A percentile compares a stretch with the other conserved stretches of the same genome.
Evolutionary conservation across 2,797 vertebrate species (phyloP).

Genomic region (Sciurus carolinensis): DNA sequence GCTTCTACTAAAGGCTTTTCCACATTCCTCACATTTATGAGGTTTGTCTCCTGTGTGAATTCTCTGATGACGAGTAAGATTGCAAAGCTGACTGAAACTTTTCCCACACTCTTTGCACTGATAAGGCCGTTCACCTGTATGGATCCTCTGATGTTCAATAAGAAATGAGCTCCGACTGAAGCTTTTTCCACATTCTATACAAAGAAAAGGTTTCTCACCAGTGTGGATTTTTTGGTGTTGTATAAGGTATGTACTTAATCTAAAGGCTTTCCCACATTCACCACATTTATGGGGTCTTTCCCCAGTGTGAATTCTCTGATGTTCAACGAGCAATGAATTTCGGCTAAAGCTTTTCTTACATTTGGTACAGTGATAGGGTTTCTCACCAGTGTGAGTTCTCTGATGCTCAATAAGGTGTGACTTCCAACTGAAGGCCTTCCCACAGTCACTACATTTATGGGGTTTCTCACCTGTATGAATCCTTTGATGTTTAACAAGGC

Average conservation of each 20-base stretch:
- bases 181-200: slow-evolving; percentile 86
- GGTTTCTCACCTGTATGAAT: slow-evolving; percentile 86
- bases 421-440: slow-evolving; percentile 85
- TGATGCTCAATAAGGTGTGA: slow-evolving; percentile 85
- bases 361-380: slow-evolving; percentile 85
- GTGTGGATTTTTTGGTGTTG: slow-evolving; percentile 87
- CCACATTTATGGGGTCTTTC: slow-evolving; percentile 86
- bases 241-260: slow-evolving; percentile 86
- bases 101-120: slow-evolving; percentile 86
- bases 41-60: slow-evolving; percentile 88
- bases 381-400: slow-evolving; percentile 85
- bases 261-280: slow-evolving; percentile 86
- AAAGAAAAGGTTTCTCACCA: slow-evolving; percentile 86
- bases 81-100: slow-evolving; percentile 86
- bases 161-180: slow-evolving; percentile 86
- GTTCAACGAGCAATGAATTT: slow-evolving; percentile 83
- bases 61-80: slow-evolving; percentile 86
- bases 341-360: slow-evolving; percentile 86
- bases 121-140: slow-evolving; percentile 86
- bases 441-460: slow-evolving; percentile 85
- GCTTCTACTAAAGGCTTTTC: slow-evolving; percentile 87
- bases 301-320: slow-evolving; percentile 86
- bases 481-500: slow-evolving; percentile 85
- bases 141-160: slow-evolving; percentile 86
- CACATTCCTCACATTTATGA: slow-evolving; percentile 87